Evolutionary conservation across 2,888 invertebrate genomes (phyloP).

Genomic region (Nysson spinosus): DNA sequence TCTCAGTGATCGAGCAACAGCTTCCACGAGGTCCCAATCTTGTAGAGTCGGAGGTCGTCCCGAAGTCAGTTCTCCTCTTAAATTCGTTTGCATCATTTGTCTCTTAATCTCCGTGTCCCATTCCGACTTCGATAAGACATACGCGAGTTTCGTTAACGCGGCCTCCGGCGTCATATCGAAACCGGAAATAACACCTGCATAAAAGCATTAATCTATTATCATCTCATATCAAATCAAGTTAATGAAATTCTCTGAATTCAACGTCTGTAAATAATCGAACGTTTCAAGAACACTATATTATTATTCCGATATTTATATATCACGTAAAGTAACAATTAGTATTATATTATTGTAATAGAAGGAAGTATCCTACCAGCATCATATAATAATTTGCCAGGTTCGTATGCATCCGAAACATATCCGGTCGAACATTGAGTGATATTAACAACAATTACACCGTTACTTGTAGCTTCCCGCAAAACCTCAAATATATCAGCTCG

Average conservation of each 20-base stretch:
- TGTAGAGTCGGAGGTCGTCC: slow-evolving; percentile 68
- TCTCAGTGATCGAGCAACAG: slow-evolving; percentile 80
- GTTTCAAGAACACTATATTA: neutral
- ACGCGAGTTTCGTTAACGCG: slow-evolving; percentile 93
- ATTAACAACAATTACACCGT: slow-evolving; percentile 93
- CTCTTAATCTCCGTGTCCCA: slow-evolving; percentile 83
- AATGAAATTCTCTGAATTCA: too few species aligned
- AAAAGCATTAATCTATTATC: neutral
- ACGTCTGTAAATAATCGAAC: neutral
- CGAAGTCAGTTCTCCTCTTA: slow-evolving; percentile 89
- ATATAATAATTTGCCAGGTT: slow-evolving; percentile 84
- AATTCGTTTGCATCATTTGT: slow-evolving; percentile 86
- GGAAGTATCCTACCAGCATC: slow-evolving; percentile 60
- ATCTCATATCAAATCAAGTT: neutral
- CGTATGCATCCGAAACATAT: slow-evolving; percentile 88
- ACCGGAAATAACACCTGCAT: slow-evolving; percentile 86
- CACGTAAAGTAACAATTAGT: too few species aligned
- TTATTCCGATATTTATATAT: too few species aligned
- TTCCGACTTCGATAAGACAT: slow-evolving; percentile 89
- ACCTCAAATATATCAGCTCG: slow-evolving; percentile 88
- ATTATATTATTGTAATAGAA: neutral
- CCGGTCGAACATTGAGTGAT: slow-evolving; percentile 94
- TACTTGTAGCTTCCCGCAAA: slow-evolving; percentile 83
- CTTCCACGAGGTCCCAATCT: slow-evolving; percentile 80
- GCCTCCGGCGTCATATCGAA: slow-evolving; percentile 96